Evolutionary conservation across 1,140 invertebrate species (phyloP), one percentile per base, ranked within the genome.

Genomic region (Lordiphosa collinella): DNA sequence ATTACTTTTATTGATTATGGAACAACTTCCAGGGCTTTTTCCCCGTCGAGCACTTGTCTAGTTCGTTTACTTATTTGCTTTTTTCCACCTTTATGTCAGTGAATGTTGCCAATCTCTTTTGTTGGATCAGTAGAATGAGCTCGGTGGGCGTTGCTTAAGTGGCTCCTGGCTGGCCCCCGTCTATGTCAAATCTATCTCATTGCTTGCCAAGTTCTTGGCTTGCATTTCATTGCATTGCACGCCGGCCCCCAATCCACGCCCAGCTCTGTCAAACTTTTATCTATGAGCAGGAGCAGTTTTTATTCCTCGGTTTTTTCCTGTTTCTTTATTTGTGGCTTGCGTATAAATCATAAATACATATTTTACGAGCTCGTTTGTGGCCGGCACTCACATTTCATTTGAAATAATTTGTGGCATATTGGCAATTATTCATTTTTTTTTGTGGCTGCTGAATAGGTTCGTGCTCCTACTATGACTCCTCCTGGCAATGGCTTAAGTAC

Each of bases 351-450:
- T 82, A 82, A 82, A 82, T 80, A 80, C 73, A 67, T 70, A 69
- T 70, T 61, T 69, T 70, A 69, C 66, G 66, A 70, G 66, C 57
- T 69, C 57, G 65, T 68, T 68, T 68, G 65, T 53, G 57, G 65
- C 43, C 16, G 65, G 50, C 57, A 76, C 76, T 82, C 78, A 82
- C 76, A 82, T 84, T 82, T 82, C 76, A 84, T 82, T 82, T 82
- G 78, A 82, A 84, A 84, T 82, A 82, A 82, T 82, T 82, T 82
- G 78, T 82, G 78, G 78, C 78, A 82, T 84, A 84, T 82, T 82
- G 78, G 78, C 78, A 82, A 82, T 82, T 82, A 82, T 82, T 82
- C 78, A 82, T 84, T 44, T 44, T 49, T 50, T 58, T 68, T 35
- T 47, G 16, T 8, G 29, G 5, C 9, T 31, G 14, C 38, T 63